Evolutionary conservation across 2,797 vertebrate species (phyloP), one percentile per base, ranked within the genome.

Genomic region (Pyrocephalus nanus): DNA sequence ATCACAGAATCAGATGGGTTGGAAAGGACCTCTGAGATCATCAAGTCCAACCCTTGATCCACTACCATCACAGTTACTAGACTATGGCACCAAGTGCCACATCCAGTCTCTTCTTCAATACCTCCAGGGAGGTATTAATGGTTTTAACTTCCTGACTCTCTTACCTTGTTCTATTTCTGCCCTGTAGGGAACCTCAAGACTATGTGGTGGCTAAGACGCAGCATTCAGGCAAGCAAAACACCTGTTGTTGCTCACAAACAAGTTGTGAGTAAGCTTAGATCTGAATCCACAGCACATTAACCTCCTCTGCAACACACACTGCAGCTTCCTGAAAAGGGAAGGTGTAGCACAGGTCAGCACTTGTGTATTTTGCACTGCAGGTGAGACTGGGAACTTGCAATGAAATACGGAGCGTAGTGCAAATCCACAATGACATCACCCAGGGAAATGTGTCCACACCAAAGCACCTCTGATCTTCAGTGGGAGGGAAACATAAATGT

Each of bases 301-400:
- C 20, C 27, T 10, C 47, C 42, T 38, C 19, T 40, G 51, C 81
- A 27, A 13, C 11, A 6, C 10, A 2, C 0, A 0, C 30, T 66
- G 38, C 36, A 3, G 7, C 40, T 60, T 12, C 25, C 1, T 8
- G 48, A 4, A 20, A 50, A 48, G 30, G 90, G n/a, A 30, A 80
- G 48, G 69, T 11, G 62, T 14, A 47, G n/a, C 55, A 18, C 1
- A 0, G 22, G 20, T 8, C 32, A 57, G 58, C 23, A 21, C 9
- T 11, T 1, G 1, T 2, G 3, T 15, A 0, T 30, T 72, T 43
- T 34, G 50, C 3, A 1, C 57, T 38, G 30, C 2, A 1, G 12
- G 38, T 23, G n/a, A 60, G 50, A 15, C 47, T 53, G 42, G 32
- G 12, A 5, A 0, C 34, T 26, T 73, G 16, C 6, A 53, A 29